These are phyloP conservation scores for Macrostomum lignano DNA, from an alignment of 1,140 invertebrate species.

Conservation along the genomic window DNA sequence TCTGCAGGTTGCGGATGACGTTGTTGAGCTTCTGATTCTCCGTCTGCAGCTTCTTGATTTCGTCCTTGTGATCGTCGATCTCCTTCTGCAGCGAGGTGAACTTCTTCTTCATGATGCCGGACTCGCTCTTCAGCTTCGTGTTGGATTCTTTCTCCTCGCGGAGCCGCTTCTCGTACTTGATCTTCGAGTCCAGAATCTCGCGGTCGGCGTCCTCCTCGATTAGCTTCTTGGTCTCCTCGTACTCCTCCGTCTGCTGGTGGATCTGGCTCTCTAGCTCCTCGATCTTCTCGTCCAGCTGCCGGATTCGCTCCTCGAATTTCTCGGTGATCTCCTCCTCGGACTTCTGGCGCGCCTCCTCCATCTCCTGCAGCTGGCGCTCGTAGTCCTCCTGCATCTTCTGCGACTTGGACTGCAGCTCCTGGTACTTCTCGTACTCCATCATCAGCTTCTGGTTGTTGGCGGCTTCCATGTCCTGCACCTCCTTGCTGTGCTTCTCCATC, in stretches of 20 bases:
- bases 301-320: too few species aligned
- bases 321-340: constrained; percentile 32
- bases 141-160: constrained; percentile 46
- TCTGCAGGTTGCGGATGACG: constrained; percentile 38
- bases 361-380: constrained; percentile 32
- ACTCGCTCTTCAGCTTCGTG: constrained; percentile 43
- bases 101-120: constrained; percentile 51
- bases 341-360: constrained; percentile 27
- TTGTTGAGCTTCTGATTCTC: constrained; percentile 41
- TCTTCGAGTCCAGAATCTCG: constrained; percentile 42
- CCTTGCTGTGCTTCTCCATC: constrained; percentile 36
- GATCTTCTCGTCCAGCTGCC: too few species aligned
- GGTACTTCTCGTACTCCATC: constrained; percentile 55
- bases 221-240: constrained; percentile 43
- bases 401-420: constrained; percentile 41
- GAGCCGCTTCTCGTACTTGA: constrained; percentile 42
- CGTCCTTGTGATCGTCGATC: constrained; percentile 40
- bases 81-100: constrained; percentile 35
- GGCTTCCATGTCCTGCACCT: constrained; percentile 36
- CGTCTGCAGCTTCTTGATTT: constrained; percentile 38
- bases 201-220: constrained; percentile 54
- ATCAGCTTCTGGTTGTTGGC: constrained; percentile 45
- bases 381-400: constrained; percentile 42
- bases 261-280: constrained; percentile 29
- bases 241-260: constrained; percentile 29